Percentiles rank a stretch among this genome's conserved stretches.
Evolutionary conservation across 1,140 invertebrate species (phyloP).

Genomic region (Drosophila bocqueti): DNA sequence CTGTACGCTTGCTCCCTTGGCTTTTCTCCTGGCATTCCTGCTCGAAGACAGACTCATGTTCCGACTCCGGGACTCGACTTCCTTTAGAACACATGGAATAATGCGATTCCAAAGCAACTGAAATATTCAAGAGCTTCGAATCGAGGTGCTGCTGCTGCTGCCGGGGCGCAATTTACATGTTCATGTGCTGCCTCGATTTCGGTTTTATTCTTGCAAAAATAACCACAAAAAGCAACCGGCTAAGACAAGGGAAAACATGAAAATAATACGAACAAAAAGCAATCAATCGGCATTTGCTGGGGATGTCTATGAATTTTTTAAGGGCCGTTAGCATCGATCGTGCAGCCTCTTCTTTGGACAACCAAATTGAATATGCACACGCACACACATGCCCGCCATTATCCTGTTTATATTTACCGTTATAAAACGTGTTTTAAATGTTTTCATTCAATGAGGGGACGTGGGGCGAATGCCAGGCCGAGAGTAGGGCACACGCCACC

Average conservation of each 20-base stretch:
- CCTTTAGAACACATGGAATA: constrained; percentile 27
- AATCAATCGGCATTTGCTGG: constrained; percentile 63
- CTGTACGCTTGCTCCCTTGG: constrained; percentile 1
- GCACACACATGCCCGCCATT: not conserved
- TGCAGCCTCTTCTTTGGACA: constrained; percentile 13
- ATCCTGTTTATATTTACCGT: constrained; percentile 43
- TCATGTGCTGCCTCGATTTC: constrained; percentile 35
- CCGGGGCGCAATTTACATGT: constrained; percentile 38
- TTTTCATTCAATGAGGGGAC: constrained; percentile 59
- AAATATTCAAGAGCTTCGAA: constrained; percentile 57
- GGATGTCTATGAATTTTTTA: constrained; percentile 67
- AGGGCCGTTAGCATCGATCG: constrained; percentile 58
- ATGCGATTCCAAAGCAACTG: constrained; percentile 62
- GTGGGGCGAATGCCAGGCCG: not conserved
- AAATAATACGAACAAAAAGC: constrained; percentile 41
- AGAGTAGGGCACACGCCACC: constrained; percentile 13
- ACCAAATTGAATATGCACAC: constrained; percentile 61
- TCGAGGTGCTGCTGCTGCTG: not conserved
- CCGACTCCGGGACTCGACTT: constrained; percentile 1
- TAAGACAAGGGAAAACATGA: not conserved
- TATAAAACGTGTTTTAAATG: constrained; percentile 73
- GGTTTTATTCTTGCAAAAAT: constrained; percentile 11
- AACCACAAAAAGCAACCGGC: not conserved
- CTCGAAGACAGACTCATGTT: not conserved
- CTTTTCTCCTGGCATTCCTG: not conserved